A percentile compares a stretch with the other conserved stretches of the same genome.
Evolutionary conservation across 2,888 invertebrate species (phyloP).

Genomic region (Xanthorhoe spadicearia): DNA sequence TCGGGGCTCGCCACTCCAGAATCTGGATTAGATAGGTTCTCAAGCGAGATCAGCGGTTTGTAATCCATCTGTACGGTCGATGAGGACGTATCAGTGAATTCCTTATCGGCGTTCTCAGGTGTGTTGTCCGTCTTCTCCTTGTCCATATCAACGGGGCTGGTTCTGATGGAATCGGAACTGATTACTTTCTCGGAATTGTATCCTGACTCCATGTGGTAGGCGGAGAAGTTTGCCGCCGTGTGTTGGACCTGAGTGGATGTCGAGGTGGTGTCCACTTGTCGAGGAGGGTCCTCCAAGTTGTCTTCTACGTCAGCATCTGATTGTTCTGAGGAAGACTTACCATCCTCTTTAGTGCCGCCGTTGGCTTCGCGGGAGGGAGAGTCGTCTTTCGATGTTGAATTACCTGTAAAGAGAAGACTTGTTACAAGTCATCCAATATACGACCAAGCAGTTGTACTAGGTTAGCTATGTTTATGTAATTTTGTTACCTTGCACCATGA

Average conservation of each 20-base stretch:
- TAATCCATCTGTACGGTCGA: conserved; percentile 72
- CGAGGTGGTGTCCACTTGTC: conserved; percentile 57
- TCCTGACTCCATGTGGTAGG: conserved; percentile 86
- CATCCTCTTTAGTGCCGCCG: conserved; percentile 73
- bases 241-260: conserved; percentile 67
- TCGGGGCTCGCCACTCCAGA: conserved; percentile 85
- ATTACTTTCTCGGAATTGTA: conserved; percentile 86
- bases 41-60: conserved; percentile 71
- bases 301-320: conserved; percentile 94
- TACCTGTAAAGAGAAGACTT: conserved; percentile 61
- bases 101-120: conserved; percentile 83
- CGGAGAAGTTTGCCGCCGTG: conserved; percentile 77
- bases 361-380: conserved; percentile 57
- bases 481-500: conserved; percentile 5
- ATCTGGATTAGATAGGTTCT: conserved; percentile 78
- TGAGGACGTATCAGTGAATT: conserved; percentile 75
- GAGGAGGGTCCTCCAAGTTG: conserved; percentile 76
- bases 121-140: conserved; percentile 85
- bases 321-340: conserved; percentile 87
- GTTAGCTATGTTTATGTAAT: conserved; percentile 2
- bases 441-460: conserved; percentile 10
- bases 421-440: conserved; percentile 1
- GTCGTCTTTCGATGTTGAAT: conserved; percentile 68
- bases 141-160: conserved; percentile 76
- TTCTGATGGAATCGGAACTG: conserved; percentile 77